Base-by-base conservation (phyloP, 1,140 invertebrate species). In the Anastatus disparis region DNA sequence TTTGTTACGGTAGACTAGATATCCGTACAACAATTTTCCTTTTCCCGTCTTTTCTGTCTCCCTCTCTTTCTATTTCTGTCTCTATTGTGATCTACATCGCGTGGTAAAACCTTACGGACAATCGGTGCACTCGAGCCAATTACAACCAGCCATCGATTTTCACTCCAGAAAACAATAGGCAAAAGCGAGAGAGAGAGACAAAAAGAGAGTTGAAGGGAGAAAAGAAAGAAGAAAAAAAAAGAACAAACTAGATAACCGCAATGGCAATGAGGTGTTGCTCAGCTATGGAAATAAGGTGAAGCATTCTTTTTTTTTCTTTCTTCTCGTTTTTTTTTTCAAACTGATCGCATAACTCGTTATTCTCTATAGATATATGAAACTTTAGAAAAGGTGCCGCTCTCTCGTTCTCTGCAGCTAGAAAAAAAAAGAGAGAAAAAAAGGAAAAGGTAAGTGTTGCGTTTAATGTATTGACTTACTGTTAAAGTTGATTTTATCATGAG, bases 1-100 rank as follows among this genome's bases (percentile, higher is more conserved):
- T 12, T 29, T 26, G 61, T 73, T 61, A 73, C 71, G 71, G 38
- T 73, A 70, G 31, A 53, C 58, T 73, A 70, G 67, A 55, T 58
- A 44, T 63, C 42, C 58, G 29, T 26, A 15, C 2, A 4, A 48
- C 46, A 48, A 50, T 52, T 66, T 71, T 66, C 63, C 55, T 44
- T n/a, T 66, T 53, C 65, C 70, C 48, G 44, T 24, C 27, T 26
- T 50, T 26, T 55, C 24, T 17, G 26, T 24, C 29, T 2, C 46
- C n/a, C 17, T 6, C 50, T 55, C 13, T 15, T 27, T 22, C 52
- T 17, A 13, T 22, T 20, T 22, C 29, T 29, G 17, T 40, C 35
- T 42, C 17, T 15, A 31, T 15, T n/a, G 31, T 10, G 31, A 35
- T 35, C 31, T n/a, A 35, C 31, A 10, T 35, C 31, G 31, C 31